Percentiles rank a stretch among this genome's conserved stretches.
These are phyloP conservation scores for Accipiter virgatus DNA, from an alignment of 2,113 vertebrate species.

Conservation along the genomic window DNA sequence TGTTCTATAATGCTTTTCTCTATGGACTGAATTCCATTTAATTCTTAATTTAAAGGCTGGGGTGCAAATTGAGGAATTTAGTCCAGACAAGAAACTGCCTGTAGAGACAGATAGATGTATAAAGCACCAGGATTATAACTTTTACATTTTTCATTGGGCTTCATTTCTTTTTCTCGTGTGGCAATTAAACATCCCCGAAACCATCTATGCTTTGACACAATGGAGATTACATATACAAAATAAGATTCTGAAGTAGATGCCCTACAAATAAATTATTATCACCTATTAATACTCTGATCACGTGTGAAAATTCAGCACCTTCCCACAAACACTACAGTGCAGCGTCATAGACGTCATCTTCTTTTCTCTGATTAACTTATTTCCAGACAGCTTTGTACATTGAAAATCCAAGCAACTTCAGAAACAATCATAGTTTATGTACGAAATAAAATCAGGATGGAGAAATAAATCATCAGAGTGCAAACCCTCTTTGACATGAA, in stretches of 20 bases:
- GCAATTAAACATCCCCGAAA: background rate
- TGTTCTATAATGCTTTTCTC: background rate
- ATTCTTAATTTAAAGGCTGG: background rate
- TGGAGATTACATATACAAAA: background rate
- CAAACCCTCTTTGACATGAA: background rate
- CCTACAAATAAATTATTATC: background rate
- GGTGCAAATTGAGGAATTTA: background rate
- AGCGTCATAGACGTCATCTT: background rate
- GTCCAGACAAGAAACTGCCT: background rate
- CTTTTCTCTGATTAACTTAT: background rate
- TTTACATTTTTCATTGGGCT: background rate
- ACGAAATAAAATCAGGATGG: background rate
- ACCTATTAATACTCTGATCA: background rate
- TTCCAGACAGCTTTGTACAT: background rate
- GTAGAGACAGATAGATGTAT: background rate
- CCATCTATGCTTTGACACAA: background rate
- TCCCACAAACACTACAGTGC: background rate
- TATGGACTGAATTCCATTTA: background rate
- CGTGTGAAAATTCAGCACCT: background rate
- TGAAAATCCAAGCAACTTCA: background rate
- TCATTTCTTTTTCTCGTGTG: background rate
- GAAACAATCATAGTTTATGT: background rate
- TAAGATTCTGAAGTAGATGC: background rate
- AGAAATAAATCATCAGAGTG: background rate
- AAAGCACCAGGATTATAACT: background rate